These are phyloP conservation scores for Phrixothrix hirtus DNA, from an alignment of 2,888 invertebrate species.

Conservation along the genomic window DNA sequence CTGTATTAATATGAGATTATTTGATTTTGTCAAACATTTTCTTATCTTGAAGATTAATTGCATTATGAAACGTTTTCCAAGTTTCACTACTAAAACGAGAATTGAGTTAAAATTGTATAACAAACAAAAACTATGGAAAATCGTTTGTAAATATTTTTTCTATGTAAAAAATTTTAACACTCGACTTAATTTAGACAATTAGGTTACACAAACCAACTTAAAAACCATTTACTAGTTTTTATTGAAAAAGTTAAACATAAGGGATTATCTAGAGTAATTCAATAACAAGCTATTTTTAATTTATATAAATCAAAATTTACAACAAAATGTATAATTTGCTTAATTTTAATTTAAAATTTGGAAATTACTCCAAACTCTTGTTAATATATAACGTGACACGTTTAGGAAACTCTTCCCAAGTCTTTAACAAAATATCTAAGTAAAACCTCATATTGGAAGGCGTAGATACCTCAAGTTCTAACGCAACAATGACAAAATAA, in stretches of 20 bases:
- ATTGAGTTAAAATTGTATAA: too few species aligned
- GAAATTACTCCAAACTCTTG: conserved; percentile 1
- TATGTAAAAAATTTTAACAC: too few species aligned
- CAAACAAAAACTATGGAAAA: too few species aligned
- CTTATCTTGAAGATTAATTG: too few species aligned
- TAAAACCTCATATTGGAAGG: conserved; percentile 30
- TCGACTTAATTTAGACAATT: too few species aligned
- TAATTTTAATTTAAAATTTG: background rate
- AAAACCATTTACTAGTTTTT: background rate
- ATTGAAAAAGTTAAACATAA: background rate
- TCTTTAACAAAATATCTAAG: conserved; percentile 26
- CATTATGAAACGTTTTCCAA: too few species aligned
- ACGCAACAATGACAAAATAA: conserved; percentile 58
- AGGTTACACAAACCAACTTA: too few species aligned
- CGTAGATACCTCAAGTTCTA: conserved; percentile 48
- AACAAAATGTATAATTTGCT: background rate
- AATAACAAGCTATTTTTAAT: background rate
- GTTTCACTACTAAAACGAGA: too few species aligned
- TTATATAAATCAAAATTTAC: background rate
- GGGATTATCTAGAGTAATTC: too few species aligned
- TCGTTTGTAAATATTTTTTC: too few species aligned
- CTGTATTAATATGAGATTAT: too few species aligned
- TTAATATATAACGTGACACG: conserved; percentile 17
- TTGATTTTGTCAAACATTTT: too few species aligned
- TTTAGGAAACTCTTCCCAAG: conserved; percentile 16